A percentile compares a stretch with the other conserved stretches of the same genome.
These are phyloP conservation scores for Epirrhoe alternata DNA, from an alignment of 2,888 invertebrate species.

Conservation along the genomic window DNA sequence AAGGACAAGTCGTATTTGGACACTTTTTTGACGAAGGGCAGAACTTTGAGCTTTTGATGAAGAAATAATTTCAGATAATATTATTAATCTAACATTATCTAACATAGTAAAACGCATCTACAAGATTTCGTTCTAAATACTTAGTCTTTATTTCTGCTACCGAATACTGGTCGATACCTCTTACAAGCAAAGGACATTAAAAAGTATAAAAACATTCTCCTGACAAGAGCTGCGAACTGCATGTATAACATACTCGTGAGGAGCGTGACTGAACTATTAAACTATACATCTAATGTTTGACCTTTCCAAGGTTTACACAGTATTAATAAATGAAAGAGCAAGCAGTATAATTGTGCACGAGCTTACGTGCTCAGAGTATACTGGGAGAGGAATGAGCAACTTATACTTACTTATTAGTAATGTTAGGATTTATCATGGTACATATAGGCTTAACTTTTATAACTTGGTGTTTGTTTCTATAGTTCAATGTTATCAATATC, in stretches of 20 bases:
- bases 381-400: constrained; percentile 1
- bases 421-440: constrained; percentile 7
- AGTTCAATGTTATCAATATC: too few relatives aligned
- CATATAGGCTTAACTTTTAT: background rate
- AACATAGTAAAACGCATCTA: too few relatives aligned
- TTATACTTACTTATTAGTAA: constrained; percentile 10
- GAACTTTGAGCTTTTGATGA: too few relatives aligned
- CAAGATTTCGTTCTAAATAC: too few relatives aligned
- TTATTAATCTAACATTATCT: too few relatives aligned
- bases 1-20: too few relatives aligned
- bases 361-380: constrained; percentile 26
- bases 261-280: constrained; percentile 74
- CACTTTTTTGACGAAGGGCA: too few relatives aligned
- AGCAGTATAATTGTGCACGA: constrained; percentile 26
- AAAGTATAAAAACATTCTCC: constrained; percentile 60
- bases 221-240: constrained; percentile 67
- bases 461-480: too few relatives aligned
- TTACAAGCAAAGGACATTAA: constrained; percentile 45
- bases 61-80: too few relatives aligned
- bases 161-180: too few relatives aligned
- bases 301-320: constrained; percentile 50
- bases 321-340: constrained; percentile 34
- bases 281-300: constrained; percentile 55
- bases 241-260: constrained; percentile 71
- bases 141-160: too few relatives aligned